Evolutionary conservation across 2,888 invertebrate genomes (phyloP).

Genomic region (Eupithecia exiguata): DNA sequence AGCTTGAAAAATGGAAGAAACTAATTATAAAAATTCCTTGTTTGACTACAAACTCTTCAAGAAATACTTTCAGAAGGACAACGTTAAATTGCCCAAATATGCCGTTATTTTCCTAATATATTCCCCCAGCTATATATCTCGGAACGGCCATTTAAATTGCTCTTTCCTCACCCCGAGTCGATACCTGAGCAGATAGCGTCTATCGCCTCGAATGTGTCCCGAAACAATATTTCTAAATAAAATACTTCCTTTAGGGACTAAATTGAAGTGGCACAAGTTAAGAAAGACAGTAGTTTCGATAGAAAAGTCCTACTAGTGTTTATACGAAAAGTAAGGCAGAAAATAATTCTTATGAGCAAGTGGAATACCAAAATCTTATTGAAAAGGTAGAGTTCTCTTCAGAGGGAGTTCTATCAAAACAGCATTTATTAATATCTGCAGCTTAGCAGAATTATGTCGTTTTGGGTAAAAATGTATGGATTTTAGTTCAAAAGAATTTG

Average conservation of each 20-base stretch:
- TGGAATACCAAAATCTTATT: background rate
- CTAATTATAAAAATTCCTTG: background rate
- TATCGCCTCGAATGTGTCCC: conserved; percentile 64
- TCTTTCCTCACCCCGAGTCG: conserved; percentile 56
- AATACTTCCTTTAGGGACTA: conserved; percentile 66
- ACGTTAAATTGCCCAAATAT: background rate
- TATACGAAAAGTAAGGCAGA: background rate
- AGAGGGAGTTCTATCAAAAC: background rate
- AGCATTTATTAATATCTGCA: background rate
- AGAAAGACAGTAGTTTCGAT: background rate
- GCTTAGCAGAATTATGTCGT: background rate
- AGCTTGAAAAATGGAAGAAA: background rate
- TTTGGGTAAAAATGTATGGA: background rate
- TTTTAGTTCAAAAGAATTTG: background rate
- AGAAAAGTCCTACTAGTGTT: background rate
- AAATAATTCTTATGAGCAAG: background rate
- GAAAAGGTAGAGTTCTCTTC: background rate
- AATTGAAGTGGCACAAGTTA: conserved; percentile 42
- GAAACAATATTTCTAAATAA: conserved; percentile 80
- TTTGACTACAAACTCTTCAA: background rate
- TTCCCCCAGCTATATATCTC: conserved; percentile 14
- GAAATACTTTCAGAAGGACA: background rate
- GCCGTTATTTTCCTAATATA: conserved; percentile 16
- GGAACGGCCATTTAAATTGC: conserved; percentile 62
- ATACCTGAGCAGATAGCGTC: conserved; percentile 62